Conservation (phyloP, 2,797 vertebrate species). For the Euphonia xanthogaster region DNA sequence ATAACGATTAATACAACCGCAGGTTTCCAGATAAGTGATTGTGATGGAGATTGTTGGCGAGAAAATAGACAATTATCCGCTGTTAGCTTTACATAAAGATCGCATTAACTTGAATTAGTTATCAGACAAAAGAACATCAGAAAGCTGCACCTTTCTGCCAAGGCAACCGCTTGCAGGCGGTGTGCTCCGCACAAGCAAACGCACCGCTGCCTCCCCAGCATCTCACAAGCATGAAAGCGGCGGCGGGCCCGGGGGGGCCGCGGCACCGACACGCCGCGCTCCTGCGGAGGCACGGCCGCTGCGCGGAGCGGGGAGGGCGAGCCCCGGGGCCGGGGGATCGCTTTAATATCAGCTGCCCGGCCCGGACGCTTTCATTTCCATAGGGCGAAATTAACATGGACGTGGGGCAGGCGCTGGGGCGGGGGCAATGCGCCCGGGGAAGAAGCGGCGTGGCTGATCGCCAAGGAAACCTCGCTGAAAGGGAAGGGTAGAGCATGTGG, state of each 20-base stretch:
- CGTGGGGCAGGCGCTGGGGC: not conserved
- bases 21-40: slow-evolving; percentile 85
- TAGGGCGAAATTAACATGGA: slow-evolving; percentile 6
- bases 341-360: slow-evolving; percentile 28
- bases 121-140: slow-evolving; percentile 82
- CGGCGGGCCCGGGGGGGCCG: not conserved
- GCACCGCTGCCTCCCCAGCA: slow-evolving; percentile 21
- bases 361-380: not conserved
- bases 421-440: not conserved
- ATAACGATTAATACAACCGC: slow-evolving; percentile 83
- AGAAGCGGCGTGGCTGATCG: not conserved
- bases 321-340: not conserved
- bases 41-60: slow-evolving; percentile 84
- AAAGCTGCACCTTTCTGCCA: slow-evolving; percentile 76
- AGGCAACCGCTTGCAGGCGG: slow-evolving; percentile 62
- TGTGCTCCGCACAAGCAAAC: slow-evolving; percentile 10
- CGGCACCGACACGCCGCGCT: not conserved
- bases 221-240: not conserved
- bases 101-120: slow-evolving; percentile 88
- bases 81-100: slow-evolving; percentile 86
- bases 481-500: slow-evolving; percentile 12
- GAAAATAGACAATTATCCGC: slow-evolving; percentile 88
- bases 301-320: not conserved
- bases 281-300: not conserved
- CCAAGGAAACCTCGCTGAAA: slow-evolving; percentile 19